These are phyloP conservation scores for Dexiosoma caninum DNA, from an alignment of 2,888 invertebrate genomes.

Conservation along the genomic window DNA sequence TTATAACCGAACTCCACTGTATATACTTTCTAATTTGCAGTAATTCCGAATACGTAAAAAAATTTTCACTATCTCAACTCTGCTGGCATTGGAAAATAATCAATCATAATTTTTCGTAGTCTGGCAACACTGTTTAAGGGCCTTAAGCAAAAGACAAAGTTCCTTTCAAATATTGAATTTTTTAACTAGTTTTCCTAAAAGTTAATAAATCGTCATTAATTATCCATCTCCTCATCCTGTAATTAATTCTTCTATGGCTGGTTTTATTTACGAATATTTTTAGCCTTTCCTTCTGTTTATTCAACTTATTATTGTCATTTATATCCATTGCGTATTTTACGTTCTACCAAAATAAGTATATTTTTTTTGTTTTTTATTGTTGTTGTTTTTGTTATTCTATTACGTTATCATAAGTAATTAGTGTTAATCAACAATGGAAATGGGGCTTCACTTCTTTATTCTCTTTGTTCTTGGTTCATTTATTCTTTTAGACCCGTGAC, in stretches of 20 bases:
- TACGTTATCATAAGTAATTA: slow-evolving; percentile 47
- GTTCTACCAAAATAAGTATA: no score
- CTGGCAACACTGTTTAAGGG: no score
- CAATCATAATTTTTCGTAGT: no score
- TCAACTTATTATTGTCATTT: not conserved
- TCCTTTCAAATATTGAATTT: not conserved
- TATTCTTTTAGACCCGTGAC: no score
- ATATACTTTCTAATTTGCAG: no score
- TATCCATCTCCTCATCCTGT: not conserved
- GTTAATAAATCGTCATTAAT: not conserved
- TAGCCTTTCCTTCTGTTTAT: not conserved
- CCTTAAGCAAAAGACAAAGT: no score
- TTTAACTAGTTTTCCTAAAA: not conserved
- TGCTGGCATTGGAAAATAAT: no score
- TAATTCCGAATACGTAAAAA: no score
- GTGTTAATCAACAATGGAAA: slow-evolving; percentile 35
- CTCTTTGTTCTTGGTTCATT: not conserved
- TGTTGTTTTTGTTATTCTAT: slow-evolving; percentile 28
- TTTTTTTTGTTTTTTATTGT: not conserved
- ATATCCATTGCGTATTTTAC: no score
- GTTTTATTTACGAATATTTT: not conserved
- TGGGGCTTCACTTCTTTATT: not conserved
- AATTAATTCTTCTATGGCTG: not conserved
- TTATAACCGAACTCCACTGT: no score
- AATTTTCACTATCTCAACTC: no score